Percentiles rank a stretch among this genome's conserved stretches.
Evolutionary conservation across 2,113 vertebrate species (phyloP).

Genomic region (Tragelaphus imberbis): DNA sequence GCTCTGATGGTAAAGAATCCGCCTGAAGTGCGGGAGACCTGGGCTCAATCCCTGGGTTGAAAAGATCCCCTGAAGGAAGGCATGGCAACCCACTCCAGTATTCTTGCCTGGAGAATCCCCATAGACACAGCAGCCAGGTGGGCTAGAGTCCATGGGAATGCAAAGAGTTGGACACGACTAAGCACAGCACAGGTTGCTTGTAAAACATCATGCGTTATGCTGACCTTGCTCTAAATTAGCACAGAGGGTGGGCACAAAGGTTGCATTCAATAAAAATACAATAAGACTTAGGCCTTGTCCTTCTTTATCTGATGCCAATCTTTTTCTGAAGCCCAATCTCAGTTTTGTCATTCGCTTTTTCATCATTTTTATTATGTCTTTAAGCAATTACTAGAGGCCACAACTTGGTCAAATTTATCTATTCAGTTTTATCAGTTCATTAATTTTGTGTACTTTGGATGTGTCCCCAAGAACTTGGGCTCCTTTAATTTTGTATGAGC

Average conservation of each 20-base stretch:
- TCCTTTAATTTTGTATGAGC: neutral
- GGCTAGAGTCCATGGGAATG: neutral
- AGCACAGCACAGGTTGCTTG: neutral
- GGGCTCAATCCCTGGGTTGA: accelerated
- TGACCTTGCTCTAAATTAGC: neutral
- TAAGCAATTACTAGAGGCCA: neutral
- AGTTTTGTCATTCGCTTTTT: neutral
- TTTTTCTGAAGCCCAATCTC: neutral
- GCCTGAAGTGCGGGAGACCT: neutral
- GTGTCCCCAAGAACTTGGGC: neutral
- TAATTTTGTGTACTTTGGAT: neutral
- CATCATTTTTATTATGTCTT: neutral
- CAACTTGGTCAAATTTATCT: neutral
- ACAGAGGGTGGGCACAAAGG: neutral
- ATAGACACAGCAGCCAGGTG: neutral
- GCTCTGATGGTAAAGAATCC: neutral
- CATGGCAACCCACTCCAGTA: neutral
- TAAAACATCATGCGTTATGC: neutral
- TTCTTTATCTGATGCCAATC: neutral
- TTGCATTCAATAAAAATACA: neutral
- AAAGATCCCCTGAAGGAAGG: neutral
- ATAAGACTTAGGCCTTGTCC: neutral
- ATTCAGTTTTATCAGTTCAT: neutral
- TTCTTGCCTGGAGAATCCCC: neutral
- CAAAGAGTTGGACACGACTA: neutral